A percentile compares a stretch with the other conserved stretches of the same genome.
Conservation (phyloP, 92 coral and sea anemone species). For the Galaxea fascicularis region DNA sequence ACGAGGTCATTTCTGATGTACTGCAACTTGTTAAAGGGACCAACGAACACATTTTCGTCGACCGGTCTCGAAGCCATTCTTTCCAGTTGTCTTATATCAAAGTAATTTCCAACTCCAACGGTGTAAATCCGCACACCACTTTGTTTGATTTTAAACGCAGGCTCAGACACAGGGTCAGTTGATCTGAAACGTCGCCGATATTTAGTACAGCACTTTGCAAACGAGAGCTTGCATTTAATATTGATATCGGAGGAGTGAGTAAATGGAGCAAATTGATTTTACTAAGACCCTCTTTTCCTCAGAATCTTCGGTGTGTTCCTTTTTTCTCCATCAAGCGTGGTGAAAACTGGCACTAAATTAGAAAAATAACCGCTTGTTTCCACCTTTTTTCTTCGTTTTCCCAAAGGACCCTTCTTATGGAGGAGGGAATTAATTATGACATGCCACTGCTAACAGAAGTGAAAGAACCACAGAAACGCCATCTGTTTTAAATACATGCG, state of each 20-base stretch:
- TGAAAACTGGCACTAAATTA: too few relatives aligned
- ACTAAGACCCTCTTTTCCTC: too few relatives aligned
- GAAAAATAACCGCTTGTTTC: too few relatives aligned
- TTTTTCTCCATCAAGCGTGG: too few relatives aligned
- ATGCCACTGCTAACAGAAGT: too few relatives aligned
- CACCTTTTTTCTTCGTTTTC: too few relatives aligned
- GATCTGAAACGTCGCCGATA: slow-evolving; percentile 33
- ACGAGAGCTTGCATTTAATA: too few relatives aligned
- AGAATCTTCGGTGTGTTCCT: too few relatives aligned
- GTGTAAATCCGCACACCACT: slow-evolving; percentile 45
- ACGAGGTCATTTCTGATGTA: slow-evolving; percentile 59
- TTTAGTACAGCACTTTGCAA: not conserved
- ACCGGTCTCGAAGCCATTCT: slow-evolving; percentile 58
- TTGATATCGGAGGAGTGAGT: not conserved
- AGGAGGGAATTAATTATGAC: too few relatives aligned
- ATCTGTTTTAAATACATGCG: too few relatives aligned
- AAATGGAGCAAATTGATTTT: not conserved
- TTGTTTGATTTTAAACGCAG: slow-evolving; percentile 53
- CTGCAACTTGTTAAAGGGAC: slow-evolving; percentile 57
- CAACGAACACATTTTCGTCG: slow-evolving; percentile 55
- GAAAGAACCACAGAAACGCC: too few relatives aligned
- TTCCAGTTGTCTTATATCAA: slow-evolving; percentile 57
- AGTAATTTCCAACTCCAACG: slow-evolving; percentile 62
- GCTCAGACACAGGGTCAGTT: slow-evolving; percentile 49
- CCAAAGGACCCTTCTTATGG: too few relatives aligned